Percentiles rank a stretch among this genome's conserved stretches.
Conservation (phyloP, 2,888 invertebrate species). For the Stenchaetothrips biformis region DNA sequence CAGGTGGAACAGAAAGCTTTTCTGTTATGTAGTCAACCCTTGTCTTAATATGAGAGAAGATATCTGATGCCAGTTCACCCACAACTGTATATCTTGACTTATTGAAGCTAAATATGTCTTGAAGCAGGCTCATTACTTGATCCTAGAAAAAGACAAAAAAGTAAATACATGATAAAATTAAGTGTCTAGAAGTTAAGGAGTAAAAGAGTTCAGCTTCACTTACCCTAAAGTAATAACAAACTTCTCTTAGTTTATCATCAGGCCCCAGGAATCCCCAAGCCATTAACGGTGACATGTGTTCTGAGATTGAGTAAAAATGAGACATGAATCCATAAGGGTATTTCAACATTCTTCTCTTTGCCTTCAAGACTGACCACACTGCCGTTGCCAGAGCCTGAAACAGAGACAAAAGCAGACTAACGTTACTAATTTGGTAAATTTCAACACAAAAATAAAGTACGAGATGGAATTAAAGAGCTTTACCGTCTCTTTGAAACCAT, state of each 20-base stretch:
- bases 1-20: conserved; percentile 43
- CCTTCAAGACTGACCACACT: conserved; percentile 95
- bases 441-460: neutral
- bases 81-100: conserved; percentile 81
- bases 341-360: conserved; percentile 85
- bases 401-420: conserved; percentile 28
- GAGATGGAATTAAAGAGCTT: conserved; percentile 37
- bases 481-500: conserved; percentile 89
- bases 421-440: neutral
- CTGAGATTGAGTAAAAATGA: conserved; percentile 95
- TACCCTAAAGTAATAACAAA: conserved; percentile 82
- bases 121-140: conserved; percentile 81
- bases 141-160: conserved; percentile 53
- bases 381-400: conserved; percentile 84
- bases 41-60: conserved; percentile 67
- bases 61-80: conserved; percentile 81
- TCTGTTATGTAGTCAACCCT: conserved; percentile 72
- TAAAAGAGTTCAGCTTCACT: conserved; percentile 28
- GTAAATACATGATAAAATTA: neutral
- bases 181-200: neutral
- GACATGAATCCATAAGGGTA: conserved; percentile 92
- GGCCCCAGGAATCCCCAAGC: conserved; percentile 99
- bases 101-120: conserved; percentile 89
- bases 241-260: conserved; percentile 75
- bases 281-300: conserved; percentile 83